phyloP scores from a whole-genome alignment of 2,888 invertebrate genomes.

The Muschampia plurimacula region DNA sequence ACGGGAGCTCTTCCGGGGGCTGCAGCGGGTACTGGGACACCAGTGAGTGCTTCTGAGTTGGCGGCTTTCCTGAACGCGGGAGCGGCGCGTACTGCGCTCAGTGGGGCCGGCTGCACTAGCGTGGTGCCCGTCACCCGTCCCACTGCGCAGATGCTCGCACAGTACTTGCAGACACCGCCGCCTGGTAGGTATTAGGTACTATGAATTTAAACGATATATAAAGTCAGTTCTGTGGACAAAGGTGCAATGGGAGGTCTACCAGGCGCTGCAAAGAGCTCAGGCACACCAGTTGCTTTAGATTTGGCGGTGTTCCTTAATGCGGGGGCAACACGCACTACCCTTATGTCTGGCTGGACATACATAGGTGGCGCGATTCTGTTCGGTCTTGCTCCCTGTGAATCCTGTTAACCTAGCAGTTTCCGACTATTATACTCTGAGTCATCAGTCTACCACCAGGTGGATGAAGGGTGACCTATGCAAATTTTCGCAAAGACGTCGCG shows the following conservation, averaged over 20 bases:
- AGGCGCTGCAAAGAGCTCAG: slow-evolving; percentile 87
- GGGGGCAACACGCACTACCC: slow-evolving; percentile 91
- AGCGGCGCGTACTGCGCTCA: slow-evolving; percentile 89
- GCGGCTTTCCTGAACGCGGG: slow-evolving; percentile 89
- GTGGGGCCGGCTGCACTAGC: slow-evolving; percentile 89
- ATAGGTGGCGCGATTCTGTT: no score
- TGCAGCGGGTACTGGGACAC: slow-evolving; percentile 87
- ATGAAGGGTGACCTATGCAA: no score
- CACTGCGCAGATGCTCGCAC: slow-evolving; percentile 91
- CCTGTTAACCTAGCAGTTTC: no score
- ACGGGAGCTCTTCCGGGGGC: slow-evolving; percentile 85
- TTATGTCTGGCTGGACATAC: no score
- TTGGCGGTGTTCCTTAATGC: slow-evolving; percentile 89
- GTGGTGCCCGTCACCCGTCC: slow-evolving; percentile 91
- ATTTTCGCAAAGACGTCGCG: no score
- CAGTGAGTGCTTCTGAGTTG: slow-evolving; percentile 91
- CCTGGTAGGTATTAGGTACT: slow-evolving; percentile 80
- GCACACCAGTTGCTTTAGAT: slow-evolving; percentile 90
- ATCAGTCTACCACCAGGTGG: no score
- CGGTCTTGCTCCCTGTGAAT: no score
- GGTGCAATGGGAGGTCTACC: slow-evolving; percentile 86
- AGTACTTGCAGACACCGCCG: slow-evolving; percentile 96
- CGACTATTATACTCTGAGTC: no score
- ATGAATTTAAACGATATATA: no score
- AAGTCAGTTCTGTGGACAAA: slow-evolving; percentile 57